These are phyloP conservation scores for Tuberolachnus salignus DNA, from an alignment of 2,888 invertebrate species.

Conservation along the genomic window DNA sequence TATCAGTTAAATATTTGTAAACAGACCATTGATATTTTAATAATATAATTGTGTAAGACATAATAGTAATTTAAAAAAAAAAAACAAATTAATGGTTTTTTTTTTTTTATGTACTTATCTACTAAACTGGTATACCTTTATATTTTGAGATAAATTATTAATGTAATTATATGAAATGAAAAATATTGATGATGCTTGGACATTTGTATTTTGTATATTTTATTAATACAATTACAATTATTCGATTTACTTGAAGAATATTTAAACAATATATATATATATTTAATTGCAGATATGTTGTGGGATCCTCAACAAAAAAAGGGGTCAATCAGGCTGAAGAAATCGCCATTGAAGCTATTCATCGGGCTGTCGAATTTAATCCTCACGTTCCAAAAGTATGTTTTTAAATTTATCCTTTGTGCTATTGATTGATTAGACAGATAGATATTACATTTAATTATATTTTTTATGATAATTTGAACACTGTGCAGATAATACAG, in stretches of 20 bases:
- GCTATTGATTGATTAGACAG: too few relatives aligned
- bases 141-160: not conserved
- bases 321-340: conserved; percentile 86
- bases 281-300: conserved; percentile 71
- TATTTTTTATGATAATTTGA: not conserved
- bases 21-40: too few relatives aligned
- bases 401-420: too few relatives aligned
- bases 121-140: not conserved
- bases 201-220: not conserved
- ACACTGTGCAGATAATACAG: too few relatives aligned
- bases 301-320: conserved; percentile 81
- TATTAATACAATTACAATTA: not conserved
- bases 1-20: too few relatives aligned
- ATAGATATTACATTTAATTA: too few relatives aligned
- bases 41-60: too few relatives aligned
- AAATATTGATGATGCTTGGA: not conserved
- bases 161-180: not conserved
- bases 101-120: too few relatives aligned
- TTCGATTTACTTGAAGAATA: not conserved
- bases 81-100: too few relatives aligned
- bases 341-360: conserved; percentile 92
- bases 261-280: not conserved
- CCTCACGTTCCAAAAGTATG: conserved; percentile 89
- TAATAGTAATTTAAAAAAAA: too few relatives aligned
- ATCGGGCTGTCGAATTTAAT: conserved; percentile 95